Percentiles rank a stretch among this genome's conserved stretches.
These are phyloP conservation scores for Thunnus albacares DNA, from an alignment of 2,797 vertebrate species.

Conservation along the genomic window DNA sequence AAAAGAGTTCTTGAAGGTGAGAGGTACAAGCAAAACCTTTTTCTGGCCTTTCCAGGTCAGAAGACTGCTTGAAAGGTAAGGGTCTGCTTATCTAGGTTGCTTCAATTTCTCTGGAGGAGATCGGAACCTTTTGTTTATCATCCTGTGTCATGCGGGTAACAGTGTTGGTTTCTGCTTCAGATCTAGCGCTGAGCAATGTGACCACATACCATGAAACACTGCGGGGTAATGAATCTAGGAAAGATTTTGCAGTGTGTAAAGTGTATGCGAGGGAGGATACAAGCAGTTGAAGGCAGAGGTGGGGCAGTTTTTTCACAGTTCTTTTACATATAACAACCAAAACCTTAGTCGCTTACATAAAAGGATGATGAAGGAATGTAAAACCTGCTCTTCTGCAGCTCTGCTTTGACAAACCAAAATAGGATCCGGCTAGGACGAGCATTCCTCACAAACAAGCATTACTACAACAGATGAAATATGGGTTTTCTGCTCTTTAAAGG, in stretches of 20 bases:
- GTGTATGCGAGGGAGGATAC: constrained; percentile 38
- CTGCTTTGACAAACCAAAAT: constrained; percentile 73
- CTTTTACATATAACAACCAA: constrained; percentile 53
- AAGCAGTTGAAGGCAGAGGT: constrained; percentile 45
- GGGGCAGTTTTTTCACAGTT: constrained; percentile 41
- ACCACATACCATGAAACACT: constrained; percentile 33
- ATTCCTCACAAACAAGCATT: constrained; percentile 62
- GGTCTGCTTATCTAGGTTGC: constrained; percentile 28
- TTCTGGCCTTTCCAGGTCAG: constrained; percentile 56
- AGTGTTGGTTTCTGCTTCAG: constrained; percentile 10
- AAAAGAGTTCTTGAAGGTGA: constrained; percentile 52
- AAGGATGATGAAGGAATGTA: constrained; percentile 58
- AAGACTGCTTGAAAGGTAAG: constrained; percentile 35
- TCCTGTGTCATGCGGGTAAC: constrained; percentile 34
- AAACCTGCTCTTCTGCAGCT: constrained; percentile 57
- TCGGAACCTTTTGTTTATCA: constrained; percentile 56
- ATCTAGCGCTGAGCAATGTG: constrained; percentile 54
- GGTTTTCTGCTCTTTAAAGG: constrained; percentile 45
- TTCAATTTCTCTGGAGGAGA: constrained; percentile 35
- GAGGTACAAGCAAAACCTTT: constrained; percentile 48
- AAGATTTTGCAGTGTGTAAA: constrained; percentile 14
- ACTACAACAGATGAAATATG: constrained; percentile 58
- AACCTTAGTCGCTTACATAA: constrained; percentile 52
- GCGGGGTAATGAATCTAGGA: constrained; percentile 43
- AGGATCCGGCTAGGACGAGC: constrained; percentile 52